Conservation (phyloP, 2,888 invertebrate genomes). For the Palloptera scutellata region DNA sequence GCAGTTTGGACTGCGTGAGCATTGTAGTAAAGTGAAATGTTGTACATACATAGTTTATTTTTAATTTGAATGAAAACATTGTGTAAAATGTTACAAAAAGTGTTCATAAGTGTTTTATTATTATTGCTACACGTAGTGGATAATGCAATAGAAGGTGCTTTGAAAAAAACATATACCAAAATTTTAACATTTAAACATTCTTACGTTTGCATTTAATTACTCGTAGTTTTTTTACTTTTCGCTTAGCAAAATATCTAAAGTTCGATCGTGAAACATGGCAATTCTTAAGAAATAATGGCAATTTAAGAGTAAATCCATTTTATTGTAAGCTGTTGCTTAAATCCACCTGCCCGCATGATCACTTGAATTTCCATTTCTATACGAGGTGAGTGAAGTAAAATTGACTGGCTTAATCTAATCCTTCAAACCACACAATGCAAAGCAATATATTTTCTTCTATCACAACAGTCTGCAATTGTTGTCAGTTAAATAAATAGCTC, state of each 20-base stretch:
- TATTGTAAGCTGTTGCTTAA: conserved; percentile 48
- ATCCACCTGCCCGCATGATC: conserved; percentile 50
- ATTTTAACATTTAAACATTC: not conserved
- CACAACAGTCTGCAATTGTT: too few relatives aligned
- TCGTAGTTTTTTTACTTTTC: conserved; percentile 9
- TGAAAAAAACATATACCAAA: conserved; percentile 13
- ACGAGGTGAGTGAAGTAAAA: conserved; percentile 46
- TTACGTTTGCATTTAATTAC: not conserved
- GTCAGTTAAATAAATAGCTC: too few relatives aligned
- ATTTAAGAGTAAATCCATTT: conserved; percentile 53
- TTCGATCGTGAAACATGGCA: conserved; percentile 38
- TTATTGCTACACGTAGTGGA: not conserved
- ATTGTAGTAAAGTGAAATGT: too few relatives aligned
- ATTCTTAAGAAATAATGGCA: conserved; percentile 48
- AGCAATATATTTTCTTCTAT: too few relatives aligned
- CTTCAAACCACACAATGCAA: too few relatives aligned
- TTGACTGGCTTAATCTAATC: too few relatives aligned
- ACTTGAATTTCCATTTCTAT: conserved; percentile 47
- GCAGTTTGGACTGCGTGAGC: too few relatives aligned
- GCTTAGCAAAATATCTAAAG: conserved; percentile 12
- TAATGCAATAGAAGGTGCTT: conserved; percentile 9
- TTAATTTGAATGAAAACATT: not conserved
- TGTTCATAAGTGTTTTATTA: conserved; percentile 6
- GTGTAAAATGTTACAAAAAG: not conserved
- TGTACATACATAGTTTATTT: not conserved